Evolutionary conservation across 2,797 vertebrate genomes (phyloP), one percentile per base, ranked within the genome.

Genomic region (Lophotriccus pileatus): DNA sequence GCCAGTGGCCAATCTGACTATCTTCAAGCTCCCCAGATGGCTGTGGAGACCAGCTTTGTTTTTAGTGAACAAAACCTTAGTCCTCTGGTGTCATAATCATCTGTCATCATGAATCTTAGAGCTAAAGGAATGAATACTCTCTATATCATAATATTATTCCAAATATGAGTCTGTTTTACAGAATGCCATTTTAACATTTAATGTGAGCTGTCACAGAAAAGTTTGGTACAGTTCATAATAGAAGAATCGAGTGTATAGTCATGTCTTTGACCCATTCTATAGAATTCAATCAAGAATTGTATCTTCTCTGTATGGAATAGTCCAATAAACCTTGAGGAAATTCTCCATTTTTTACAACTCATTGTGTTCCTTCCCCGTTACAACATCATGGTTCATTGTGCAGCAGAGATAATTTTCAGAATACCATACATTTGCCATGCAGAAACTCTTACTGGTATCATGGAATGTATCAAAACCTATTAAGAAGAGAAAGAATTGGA

Each of bases 381-480:
- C 55, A 86, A 87, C 47, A 49, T 69, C 0, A 3, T 16, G 3
- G 55, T 81, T 93, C 90, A 69, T 93, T 93, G 86, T 91, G 67
- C 64, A 93, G 84, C 46, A 80, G 74, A 94, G 92, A 94, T 94
- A 94, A 89, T 75, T 89, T 93, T 93, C 44, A 85, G 66, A 96
- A 92, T 89, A 64, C 34, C 28, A 14, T 74, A 53, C 6, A 39
- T 83, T 87, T 85, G 10, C 70, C 28, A 39, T 80, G 59, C 53
- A 90, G 60, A 94, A 89, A 89, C 89, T 92, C 70, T 49, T 87
- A 77, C 15, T 25, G 5, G 5, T 87, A 64, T 90, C n/a, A 3
- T 70, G 41, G 32, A 83, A 83, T 94, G 70, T 85, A 95, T 94
- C 70, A 87, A 85, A 95, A 85, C n/a, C 46, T 85, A 79, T 93